Conservation (phyloP, 2,113 vertebrate genomes). For the Chamaetylas fuelleborni region DNA sequence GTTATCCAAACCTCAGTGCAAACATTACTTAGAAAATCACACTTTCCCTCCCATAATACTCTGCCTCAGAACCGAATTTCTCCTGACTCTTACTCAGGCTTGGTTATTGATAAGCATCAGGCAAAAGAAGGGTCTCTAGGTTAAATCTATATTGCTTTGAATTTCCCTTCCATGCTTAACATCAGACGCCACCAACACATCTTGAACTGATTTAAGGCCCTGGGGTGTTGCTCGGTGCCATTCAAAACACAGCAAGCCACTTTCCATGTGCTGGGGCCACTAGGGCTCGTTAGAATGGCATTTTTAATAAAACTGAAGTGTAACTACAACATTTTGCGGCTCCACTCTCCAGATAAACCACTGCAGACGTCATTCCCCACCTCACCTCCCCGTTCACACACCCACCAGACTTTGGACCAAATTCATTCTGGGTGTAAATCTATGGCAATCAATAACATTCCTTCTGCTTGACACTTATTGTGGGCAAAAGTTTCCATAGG, state of each 20-base stretch:
- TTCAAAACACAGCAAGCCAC: conserved; percentile 70
- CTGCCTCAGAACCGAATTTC: background rate
- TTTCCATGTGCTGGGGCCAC: conserved; percentile 67
- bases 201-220: conserved; percentile 74
- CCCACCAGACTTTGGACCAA: conserved; percentile 55
- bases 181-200: conserved; percentile 70
- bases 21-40: conserved; percentile 22
- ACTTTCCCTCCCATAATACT: background rate
- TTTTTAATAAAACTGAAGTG: conserved; percentile 72
- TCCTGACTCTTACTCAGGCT: background rate
- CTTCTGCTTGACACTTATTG: conserved; percentile 53
- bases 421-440: conserved; percentile 66
- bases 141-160: conserved; percentile 63
- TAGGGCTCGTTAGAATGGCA: conserved; percentile 70
- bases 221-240: conserved; percentile 59
- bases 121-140: conserved; percentile 53
- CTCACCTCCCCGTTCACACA: conserved; percentile 43
- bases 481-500: conserved; percentile 48
- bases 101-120: conserved; percentile 54
- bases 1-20: background rate
- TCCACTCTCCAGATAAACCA: conserved; percentile 35
- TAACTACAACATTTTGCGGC: conserved; percentile 46
- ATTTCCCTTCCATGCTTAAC: conserved; percentile 64
- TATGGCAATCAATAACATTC: conserved; percentile 62
- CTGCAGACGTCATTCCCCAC: conserved; percentile 25